phyloP scores from a whole-genome alignment of 1,140 invertebrate genomes.

The Lamellibrachia luymesi region DNA sequence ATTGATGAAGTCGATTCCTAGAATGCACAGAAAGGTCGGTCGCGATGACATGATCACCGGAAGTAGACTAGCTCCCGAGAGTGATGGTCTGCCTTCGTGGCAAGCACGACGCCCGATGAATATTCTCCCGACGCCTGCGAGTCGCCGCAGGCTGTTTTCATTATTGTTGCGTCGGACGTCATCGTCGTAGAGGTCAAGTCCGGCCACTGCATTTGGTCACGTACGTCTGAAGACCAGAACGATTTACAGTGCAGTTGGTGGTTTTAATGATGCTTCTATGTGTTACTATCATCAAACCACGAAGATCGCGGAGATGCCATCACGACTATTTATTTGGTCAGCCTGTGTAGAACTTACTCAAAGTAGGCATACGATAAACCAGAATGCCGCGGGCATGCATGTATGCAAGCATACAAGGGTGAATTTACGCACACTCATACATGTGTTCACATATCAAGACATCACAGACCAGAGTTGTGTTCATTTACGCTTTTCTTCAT shows the following conservation, averaged over 20 bases:
- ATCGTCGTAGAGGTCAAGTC: neutral
- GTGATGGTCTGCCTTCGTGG: neutral
- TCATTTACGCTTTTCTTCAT: no score
- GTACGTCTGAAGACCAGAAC: neutral
- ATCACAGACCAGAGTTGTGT: no score
- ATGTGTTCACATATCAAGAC: no score
- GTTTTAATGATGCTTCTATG: neutral
- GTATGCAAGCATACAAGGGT: no score
- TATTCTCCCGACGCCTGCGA: neutral
- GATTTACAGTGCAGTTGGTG: neutral
- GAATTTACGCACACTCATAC: no score
- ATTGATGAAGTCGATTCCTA: conserved; percentile 1
- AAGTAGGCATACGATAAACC: no score
- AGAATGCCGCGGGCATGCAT: no score
- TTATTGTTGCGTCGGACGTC: neutral
- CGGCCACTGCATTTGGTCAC: neutral
- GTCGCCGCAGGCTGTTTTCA: neutral
- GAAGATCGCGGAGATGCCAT: neutral
- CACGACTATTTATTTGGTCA: neutral
- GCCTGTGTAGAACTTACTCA: no score
- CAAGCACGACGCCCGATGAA: neutral
- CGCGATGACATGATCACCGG: neutral
- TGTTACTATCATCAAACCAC: neutral
- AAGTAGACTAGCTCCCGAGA: neutral
- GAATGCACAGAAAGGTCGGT: neutral